A percentile compares a stretch with the other conserved stretches of the same genome.
Evolutionary conservation across 2,113 vertebrate genomes (phyloP).

Genomic region (Chaetodon auriga): DNA sequence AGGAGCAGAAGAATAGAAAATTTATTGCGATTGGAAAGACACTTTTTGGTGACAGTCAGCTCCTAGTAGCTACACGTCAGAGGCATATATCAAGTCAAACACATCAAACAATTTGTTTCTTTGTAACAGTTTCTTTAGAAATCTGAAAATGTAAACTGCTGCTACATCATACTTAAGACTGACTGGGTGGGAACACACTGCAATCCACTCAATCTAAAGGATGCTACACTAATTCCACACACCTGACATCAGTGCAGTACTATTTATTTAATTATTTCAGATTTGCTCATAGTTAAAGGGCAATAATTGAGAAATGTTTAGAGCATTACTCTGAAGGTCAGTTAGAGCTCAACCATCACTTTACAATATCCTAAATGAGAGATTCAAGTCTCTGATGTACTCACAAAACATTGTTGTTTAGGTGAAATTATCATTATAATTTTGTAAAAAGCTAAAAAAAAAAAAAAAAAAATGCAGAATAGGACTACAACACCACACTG

Average conservation of each 20-base stretch:
- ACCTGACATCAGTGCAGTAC: slow-evolving; percentile 7
- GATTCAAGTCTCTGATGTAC: background rate
- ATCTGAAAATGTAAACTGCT: slow-evolving; percentile 23
- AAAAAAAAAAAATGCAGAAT: background rate
- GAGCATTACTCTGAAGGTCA: background rate
- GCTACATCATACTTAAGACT: slow-evolving; percentile 23
- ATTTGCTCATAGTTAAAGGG: background rate
- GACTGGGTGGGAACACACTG: background rate
- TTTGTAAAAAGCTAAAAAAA: slow-evolving; percentile 1
- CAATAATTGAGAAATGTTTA: background rate
- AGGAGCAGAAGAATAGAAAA: slow-evolving; percentile 3
- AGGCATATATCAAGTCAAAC: slow-evolving; percentile 30
- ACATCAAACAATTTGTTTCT: background rate
- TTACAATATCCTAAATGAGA: slow-evolving; percentile 5
- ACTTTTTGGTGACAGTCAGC: slow-evolving; percentile 58
- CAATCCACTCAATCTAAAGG: slow-evolving; percentile 25
- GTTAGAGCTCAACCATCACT: background rate
- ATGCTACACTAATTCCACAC: slow-evolving; percentile 7
- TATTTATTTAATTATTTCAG: slow-evolving; percentile 2
- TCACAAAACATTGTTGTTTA: background rate
- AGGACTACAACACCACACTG: slow-evolving; percentile 2
- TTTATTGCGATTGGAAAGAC: slow-evolving; percentile 69
- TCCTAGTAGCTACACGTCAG: slow-evolving; percentile 32
- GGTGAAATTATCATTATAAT: slow-evolving; percentile 20
- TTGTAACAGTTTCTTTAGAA: slow-evolving; percentile 19